phyloP scores from a whole-genome alignment of 2,888 invertebrate species.

The Polydrusus pterygomalis region DNA sequence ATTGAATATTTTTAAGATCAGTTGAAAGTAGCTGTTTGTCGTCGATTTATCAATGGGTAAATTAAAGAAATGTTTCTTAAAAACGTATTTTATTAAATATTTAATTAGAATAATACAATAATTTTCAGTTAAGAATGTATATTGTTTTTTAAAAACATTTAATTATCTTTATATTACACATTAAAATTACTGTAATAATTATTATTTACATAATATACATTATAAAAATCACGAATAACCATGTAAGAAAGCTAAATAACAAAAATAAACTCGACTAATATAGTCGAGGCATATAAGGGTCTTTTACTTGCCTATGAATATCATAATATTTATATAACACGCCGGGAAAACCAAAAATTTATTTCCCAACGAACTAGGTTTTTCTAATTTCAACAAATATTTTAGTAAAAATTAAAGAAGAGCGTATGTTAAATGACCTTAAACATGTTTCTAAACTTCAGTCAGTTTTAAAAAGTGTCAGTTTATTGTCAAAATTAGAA shows the following conservation, averaged over 20 bases:
- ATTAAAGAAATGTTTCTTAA: conserved; percentile 48
- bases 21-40: too few species aligned
- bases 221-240: conserved; percentile 67
- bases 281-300: conserved; percentile 62
- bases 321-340: not conserved
- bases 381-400: too few species aligned
- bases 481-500: not conserved
- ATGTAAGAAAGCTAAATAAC: conserved; percentile 62
- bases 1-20: too few species aligned
- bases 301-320: conserved; percentile 45
- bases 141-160: conserved; percentile 68
- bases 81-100: conserved; percentile 64
- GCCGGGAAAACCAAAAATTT: too few species aligned
- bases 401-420: too few species aligned
- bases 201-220: conserved; percentile 70
- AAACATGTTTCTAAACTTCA: too few species aligned
- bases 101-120: conserved; percentile 65
- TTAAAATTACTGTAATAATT: conserved; percentile 58
- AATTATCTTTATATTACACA: conserved; percentile 65
- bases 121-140: conserved; percentile 65
- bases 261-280: conserved; percentile 67
- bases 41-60: too few species aligned
- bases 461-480: too few species aligned
- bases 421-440: too few species aligned
- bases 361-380: too few species aligned